A percentile compares a stretch with the other conserved stretches of the same genome.
Evolutionary conservation across 2,113 vertebrate species (phyloP).

Genomic region (Cololabis saira): DNA sequence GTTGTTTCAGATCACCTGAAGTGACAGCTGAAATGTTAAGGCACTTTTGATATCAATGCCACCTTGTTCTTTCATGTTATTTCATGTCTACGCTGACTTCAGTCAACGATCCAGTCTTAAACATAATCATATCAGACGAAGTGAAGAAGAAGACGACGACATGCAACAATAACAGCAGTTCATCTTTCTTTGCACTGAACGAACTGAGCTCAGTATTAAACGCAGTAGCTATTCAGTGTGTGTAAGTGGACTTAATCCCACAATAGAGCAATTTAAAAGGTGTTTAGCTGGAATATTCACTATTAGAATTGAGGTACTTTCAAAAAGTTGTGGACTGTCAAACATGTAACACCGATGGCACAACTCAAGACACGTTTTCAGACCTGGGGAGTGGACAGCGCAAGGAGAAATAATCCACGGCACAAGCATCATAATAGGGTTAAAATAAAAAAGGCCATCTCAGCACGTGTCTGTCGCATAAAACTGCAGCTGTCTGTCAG

Average conservation of each 20-base stretch:
- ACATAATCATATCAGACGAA: no score
- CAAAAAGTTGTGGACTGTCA: no score
- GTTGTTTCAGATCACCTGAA: background rate
- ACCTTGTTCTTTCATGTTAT: no score
- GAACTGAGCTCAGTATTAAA: slow-evolving; percentile 17
- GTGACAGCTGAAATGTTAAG: no score
- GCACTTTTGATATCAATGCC: no score
- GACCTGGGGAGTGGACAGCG: background rate
- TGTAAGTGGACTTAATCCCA: background rate
- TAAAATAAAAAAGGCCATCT: slow-evolving; percentile 1
- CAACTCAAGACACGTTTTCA: background rate
- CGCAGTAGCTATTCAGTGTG: background rate
- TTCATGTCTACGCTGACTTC: no score
- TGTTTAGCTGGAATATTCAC: slow-evolving; percentile 23
- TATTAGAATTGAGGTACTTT: background rate
- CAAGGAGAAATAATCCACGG: slow-evolving; percentile 22
- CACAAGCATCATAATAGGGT: slow-evolving; percentile 27
- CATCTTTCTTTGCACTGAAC: slow-evolving; percentile 32
- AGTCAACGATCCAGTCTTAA: no score
- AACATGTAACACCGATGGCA: background rate
- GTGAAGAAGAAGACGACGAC: no score
- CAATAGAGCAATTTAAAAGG: slow-evolving; percentile 16
- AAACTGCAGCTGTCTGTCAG: background rate
- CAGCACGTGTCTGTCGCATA: slow-evolving; percentile 30
- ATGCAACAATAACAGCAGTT: slow-evolving; percentile 18